A percentile compares a stretch with the other conserved stretches of the same genome.
These are phyloP conservation scores for Sebastes minor DNA, from an alignment of 2,797 vertebrate genomes.

Conservation along the genomic window DNA sequence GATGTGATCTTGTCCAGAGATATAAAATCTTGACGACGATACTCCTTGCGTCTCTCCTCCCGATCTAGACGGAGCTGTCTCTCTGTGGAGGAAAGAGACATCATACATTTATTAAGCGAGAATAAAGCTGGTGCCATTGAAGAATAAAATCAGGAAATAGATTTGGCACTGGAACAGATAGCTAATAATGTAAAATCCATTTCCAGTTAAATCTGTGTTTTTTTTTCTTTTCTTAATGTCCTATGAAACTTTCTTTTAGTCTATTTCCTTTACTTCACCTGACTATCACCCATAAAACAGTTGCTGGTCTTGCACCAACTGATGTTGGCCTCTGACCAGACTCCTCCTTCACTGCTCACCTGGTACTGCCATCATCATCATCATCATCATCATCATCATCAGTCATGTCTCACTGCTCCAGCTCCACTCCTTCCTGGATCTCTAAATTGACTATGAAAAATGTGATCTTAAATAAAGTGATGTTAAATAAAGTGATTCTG, in stretches of 20 bases:
- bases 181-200: not conserved
- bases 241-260: not conserved
- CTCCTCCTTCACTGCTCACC: not conserved
- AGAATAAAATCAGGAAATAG: not conserved
- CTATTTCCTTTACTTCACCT: not conserved
- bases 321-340: not conserved
- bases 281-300: not conserved
- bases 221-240: not conserved
- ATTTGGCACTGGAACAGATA: not conserved
- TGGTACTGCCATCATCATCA: not conserved
- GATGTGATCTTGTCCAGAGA: constrained; percentile 87
- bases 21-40: constrained; percentile 85
- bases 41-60: constrained; percentile 94
- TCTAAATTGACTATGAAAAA: constrained; percentile 4
- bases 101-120: not conserved
- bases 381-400: not conserved
- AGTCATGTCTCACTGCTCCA: not conserved
- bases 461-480: not conserved
- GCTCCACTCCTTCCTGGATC: not conserved
- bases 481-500: not conserved
- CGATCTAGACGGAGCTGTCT: constrained; percentile 89
- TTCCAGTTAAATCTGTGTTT: not conserved
- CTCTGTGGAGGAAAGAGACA: constrained; percentile 76
- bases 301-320: not conserved
- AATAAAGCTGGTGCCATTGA: not conserved